These are phyloP conservation scores for Serilophus lunatus DNA, from an alignment of 2,113 vertebrate genomes.

Conservation along the genomic window DNA sequence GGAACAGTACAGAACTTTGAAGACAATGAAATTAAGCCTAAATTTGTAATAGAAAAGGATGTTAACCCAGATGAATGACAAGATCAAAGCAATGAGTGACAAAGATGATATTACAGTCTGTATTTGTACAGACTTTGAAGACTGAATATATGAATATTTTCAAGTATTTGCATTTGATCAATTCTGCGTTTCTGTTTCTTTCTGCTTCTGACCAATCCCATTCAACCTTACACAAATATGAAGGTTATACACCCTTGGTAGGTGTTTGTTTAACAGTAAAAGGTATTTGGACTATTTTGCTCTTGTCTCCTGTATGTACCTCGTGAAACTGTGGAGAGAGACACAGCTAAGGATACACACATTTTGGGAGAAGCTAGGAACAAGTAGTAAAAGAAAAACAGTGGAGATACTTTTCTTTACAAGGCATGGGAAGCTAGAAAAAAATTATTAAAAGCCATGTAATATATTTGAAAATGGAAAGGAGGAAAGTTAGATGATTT, in stretches of 20 bases:
- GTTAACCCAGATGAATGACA: conserved; percentile 54
- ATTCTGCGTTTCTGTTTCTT: conserved; percentile 1
- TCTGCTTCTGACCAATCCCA: conserved; percentile 27
- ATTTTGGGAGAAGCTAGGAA: background rate
- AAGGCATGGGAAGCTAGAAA: background rate
- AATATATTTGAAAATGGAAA: background rate
- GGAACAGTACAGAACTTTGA: conserved; percentile 34
- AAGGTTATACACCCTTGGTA: background rate
- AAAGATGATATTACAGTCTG: conserved; percentile 46
- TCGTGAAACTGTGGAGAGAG: background rate
- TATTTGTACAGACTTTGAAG: conserved; percentile 59
- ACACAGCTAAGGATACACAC: background rate
- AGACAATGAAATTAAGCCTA: conserved; percentile 59
- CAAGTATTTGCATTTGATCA: conserved; percentile 62
- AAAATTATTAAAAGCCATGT: background rate
- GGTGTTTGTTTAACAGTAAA: background rate
- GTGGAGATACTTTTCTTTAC: background rate
- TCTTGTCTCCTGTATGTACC: background rate
- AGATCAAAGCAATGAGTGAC: conserved; percentile 59
- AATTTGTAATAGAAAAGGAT: conserved; percentile 58
- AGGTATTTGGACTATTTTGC: background rate
- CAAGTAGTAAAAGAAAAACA: background rate
- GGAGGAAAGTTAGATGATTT: background rate
- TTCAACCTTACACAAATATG: background rate
- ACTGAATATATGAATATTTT: conserved; percentile 61